Evolutionary conservation across 2,888 invertebrate genomes (phyloP).

Genomic region (Brenthis hecate): DNA sequence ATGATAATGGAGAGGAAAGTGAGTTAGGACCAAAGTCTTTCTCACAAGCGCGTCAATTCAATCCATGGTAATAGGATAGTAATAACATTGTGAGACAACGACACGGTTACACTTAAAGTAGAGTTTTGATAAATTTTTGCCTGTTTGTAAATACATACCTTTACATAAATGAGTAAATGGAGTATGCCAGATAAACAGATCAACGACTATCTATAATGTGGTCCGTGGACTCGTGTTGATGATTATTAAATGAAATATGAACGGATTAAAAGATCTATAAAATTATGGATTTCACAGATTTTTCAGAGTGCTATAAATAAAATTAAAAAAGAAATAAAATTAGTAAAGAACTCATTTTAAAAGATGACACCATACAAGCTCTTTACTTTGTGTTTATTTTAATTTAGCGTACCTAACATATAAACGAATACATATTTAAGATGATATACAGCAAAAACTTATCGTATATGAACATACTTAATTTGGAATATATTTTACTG

Average conservation of each 20-base stretch:
- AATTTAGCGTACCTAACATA: no score
- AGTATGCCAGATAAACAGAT: conserved; percentile 1
- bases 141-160: conserved; percentile 51
- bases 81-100: conserved; percentile 71
- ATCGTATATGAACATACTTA: no score
- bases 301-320: no score
- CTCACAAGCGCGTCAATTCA: conserved; percentile 68
- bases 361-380: no score
- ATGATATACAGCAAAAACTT: no score
- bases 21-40: conserved; percentile 67
- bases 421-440: no score
- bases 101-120: conserved; percentile 60
- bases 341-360: no score
- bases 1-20: conserved; percentile 57
- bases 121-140: conserved; percentile 61
- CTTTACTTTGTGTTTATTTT: no score
- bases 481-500: no score
- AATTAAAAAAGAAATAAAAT: no score
- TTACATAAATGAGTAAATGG: conserved; percentile 47
- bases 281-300: no score
- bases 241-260: neutral
- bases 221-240: neutral
- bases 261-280: no score
- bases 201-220: conserved; percentile 2
- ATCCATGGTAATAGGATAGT: conserved; percentile 70